Evolutionary conservation across 2,113 vertebrate genomes (phyloP), one percentile per base, ranked within the genome.

Genomic region (Grammomys dolichurus): DNA sequence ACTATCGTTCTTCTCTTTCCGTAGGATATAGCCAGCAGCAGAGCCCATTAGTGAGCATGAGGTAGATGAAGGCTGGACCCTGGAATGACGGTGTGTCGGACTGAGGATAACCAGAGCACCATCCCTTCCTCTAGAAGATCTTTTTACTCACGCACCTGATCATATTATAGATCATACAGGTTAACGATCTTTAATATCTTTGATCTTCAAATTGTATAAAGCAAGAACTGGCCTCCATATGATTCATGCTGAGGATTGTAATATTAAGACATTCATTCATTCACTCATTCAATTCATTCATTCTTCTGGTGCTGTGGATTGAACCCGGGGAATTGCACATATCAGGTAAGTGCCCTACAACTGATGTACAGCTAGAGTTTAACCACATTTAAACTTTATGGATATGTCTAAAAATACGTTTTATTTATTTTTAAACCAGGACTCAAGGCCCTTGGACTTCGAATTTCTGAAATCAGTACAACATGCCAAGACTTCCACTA

Each of bases 301-400:
- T 82, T 65, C n/a, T 17, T 46, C n/a, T 60, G 65, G 63, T n/a
- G 9, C 16, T 88, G 22, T 76, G 65, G 31, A 20, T 51, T 58
- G 56, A 92, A 92, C 31, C 5, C 8, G 22, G 13, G 22, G 17
- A 19, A 11, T 63, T 60, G 16, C 5, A 46, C n/a, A 11, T 46
- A 40, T 14, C 11, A 56, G 84, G 28, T 14, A 80, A 80, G 14
- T 20, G 16, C 10, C 48, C 48, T 22, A 93, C 54, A 19, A 73
- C 20, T 72, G 86, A 89, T 43, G 14, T 89, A 43, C 3, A 82
- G 1, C 33, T 63, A 63, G 33, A 93, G 40, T 80, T 93, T 87
- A 69, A 90, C 87, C 81, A 90, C 46, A 80, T 56, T 82, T 95
- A 73, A 22, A 65, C 78, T 84, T 80, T 90, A 70, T 58, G 93